Evolutionary conservation across 2,888 invertebrate species (phyloP).

Genomic region (Dexiosoma caninum): DNA sequence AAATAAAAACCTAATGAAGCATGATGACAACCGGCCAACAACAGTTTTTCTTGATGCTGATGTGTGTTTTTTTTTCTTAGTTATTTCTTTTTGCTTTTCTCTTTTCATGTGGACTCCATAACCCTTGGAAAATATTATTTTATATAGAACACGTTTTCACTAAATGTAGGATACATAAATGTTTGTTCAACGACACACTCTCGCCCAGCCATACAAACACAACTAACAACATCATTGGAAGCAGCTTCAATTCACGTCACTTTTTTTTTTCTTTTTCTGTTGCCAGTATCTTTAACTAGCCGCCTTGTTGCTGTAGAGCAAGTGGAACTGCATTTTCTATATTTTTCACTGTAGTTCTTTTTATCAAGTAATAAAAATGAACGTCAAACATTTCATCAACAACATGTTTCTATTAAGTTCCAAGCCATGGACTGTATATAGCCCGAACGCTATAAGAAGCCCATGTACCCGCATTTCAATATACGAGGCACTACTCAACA

Average conservation of each 20-base stretch:
- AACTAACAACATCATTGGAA: not conserved
- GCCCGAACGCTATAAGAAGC: not conserved
- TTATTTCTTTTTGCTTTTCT: too few relatives aligned
- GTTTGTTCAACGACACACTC: slow-evolving; percentile 28
- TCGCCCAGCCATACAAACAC: not conserved
- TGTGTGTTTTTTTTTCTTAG: not conserved
- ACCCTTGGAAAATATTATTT: slow-evolving; percentile 40
- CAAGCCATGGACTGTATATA: not conserved
- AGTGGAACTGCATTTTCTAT: slow-evolving; percentile 4
- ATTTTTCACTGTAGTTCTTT: not conserved
- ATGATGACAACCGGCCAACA: slow-evolving; percentile 48
- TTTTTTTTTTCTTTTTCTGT: not conserved
- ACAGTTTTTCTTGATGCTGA: slow-evolving; percentile 18
- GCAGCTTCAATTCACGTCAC: not conserved
- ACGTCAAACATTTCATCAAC: slow-evolving; percentile 45
- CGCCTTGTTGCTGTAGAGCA: not conserved
- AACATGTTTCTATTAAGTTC: slow-evolving; percentile 18
- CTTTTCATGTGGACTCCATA: slow-evolving; percentile 15
- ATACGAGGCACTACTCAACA: not conserved
- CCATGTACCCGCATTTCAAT: not conserved
- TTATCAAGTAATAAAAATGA: slow-evolving; percentile 36
- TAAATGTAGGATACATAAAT: slow-evolving; percentile 30
- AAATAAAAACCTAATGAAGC: slow-evolving; percentile 55
- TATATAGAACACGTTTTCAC: slow-evolving; percentile 38
- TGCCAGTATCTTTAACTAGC: not conserved